phyloP scores from a whole-genome alignment of 2,888 invertebrate species.

The Crocallis elinguaria region DNA sequence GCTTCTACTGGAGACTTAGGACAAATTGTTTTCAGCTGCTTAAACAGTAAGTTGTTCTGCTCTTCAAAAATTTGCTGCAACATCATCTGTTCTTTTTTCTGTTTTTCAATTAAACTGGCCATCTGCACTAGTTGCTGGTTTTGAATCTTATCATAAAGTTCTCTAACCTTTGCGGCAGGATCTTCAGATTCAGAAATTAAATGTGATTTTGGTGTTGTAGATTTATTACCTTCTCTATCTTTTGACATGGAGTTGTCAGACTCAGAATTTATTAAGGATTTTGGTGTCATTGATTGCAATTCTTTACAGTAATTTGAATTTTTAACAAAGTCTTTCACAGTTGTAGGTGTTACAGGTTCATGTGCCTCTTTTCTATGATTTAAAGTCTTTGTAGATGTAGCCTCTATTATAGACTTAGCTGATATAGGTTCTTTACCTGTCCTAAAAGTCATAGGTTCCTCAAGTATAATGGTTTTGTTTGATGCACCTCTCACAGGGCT shows the following conservation, averaged over 20 bases:
- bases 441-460: constrained; percentile 34
- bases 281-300: not conserved
- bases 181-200: constrained; percentile 59
- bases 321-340: constrained; percentile 1
- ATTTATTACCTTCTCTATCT: constrained; percentile 3
- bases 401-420: constrained; percentile 2
- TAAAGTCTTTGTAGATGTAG: constrained; percentile 6
- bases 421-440: constrained; percentile 2
- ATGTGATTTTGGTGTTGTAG: constrained; percentile 25
- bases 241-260: not conserved
- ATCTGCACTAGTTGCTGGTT: constrained; percentile 87
- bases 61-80: constrained; percentile 87
- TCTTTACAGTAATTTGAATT: constrained; percentile 35
- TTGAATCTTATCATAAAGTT: constrained; percentile 82
- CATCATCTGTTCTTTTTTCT: constrained; percentile 86
- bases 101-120: constrained; percentile 85
- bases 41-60: constrained; percentile 86
- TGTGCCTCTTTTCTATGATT: constrained; percentile 1
- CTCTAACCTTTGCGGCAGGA: constrained; percentile 67
- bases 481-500: constrained; percentile 51
- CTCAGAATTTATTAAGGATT: not conserved
- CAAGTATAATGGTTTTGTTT: constrained; percentile 42
- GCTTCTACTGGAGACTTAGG: constrained; percentile 67
- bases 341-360: not conserved
- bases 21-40: constrained; percentile 73